Conservation (phyloP, 2,113 vertebrate genomes). For the Pardalotus punctatus region DNA sequence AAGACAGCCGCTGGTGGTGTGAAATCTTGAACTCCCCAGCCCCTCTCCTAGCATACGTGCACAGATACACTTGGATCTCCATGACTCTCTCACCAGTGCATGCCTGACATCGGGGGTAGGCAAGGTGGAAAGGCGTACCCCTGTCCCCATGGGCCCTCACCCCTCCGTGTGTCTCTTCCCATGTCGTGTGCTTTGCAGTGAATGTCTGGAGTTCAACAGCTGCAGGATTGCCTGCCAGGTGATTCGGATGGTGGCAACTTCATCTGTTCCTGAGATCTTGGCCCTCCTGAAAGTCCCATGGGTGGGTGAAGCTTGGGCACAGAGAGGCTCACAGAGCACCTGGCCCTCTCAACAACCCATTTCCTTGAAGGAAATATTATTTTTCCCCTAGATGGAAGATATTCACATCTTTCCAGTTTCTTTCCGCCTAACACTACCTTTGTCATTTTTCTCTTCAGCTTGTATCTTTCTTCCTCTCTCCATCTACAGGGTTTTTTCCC, state of each 20-base stretch:
- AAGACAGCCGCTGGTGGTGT: background rate
- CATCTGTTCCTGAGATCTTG: background rate
- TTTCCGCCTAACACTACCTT: background rate
- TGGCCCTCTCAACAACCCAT: background rate
- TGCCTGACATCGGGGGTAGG: slow-evolving; percentile 36
- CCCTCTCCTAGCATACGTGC: background rate
- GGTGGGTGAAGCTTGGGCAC: background rate
- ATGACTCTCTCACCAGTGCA: slow-evolving; percentile 44
- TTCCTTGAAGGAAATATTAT: background rate
- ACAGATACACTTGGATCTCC: background rate
- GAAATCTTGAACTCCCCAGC: background rate
- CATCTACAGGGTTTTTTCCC: background rate
- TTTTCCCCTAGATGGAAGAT: background rate
- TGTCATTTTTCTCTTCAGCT: background rate
- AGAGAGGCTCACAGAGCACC: background rate
- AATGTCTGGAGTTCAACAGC: slow-evolving; percentile 8
- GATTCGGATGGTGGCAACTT: background rate
- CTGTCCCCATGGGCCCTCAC: slow-evolving; percentile 36
- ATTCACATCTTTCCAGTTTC: background rate
- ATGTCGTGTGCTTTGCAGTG: slow-evolving; percentile 42
- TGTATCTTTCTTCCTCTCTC: background rate
- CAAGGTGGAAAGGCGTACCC: slow-evolving; percentile 5
- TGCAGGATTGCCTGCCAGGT: background rate
- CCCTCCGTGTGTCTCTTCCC: slow-evolving; percentile 18
- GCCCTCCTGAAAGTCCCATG: background rate